Percentiles rank a stretch among this genome's conserved stretches.
These are phyloP conservation scores for Aproaerema taeniolella DNA, from an alignment of 2,888 invertebrate genomes.

Conservation along the genomic window DNA sequence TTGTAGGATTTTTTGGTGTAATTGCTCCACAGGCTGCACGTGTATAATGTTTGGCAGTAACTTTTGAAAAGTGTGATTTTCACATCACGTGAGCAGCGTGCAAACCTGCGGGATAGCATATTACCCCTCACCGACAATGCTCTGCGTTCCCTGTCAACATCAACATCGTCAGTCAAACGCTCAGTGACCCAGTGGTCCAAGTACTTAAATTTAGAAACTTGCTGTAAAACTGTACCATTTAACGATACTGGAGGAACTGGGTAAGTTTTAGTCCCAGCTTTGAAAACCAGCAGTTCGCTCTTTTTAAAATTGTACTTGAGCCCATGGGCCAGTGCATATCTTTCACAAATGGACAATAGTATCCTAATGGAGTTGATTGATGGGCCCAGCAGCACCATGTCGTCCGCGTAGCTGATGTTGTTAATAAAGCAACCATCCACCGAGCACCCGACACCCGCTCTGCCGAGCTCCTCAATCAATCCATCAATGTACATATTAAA, in stretches of 20 bases:
- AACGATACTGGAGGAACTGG: not conserved
- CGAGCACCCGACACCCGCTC: too few species aligned
- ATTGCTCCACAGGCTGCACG: slow-evolving; percentile 3
- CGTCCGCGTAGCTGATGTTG: too few species aligned
- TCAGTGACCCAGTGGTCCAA: not conserved
- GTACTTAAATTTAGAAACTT: not conserved
- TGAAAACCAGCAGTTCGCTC: too few species aligned
- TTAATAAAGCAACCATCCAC: too few species aligned
- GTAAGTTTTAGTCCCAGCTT: not conserved
- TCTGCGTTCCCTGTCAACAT: slow-evolving; percentile 1
- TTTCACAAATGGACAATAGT: too few species aligned
- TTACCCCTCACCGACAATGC: not conserved
- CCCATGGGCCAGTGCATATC: too few species aligned
- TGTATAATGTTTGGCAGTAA: not conserved
- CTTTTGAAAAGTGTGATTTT: slow-evolving; percentile 1
- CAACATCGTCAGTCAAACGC: not conserved
- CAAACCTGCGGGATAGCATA: not conserved
- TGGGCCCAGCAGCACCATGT: too few species aligned
- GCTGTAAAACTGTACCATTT: not conserved
- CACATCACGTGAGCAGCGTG: not conserved
- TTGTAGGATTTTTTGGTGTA: not conserved
- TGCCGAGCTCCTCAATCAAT: too few species aligned
- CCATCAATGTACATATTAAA: too few species aligned
- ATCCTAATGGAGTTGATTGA: too few species aligned
- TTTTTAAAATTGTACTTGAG: too few species aligned